Conservation (phyloP, 1,140 invertebrate species). For the Liolophura sinensis region DNA sequence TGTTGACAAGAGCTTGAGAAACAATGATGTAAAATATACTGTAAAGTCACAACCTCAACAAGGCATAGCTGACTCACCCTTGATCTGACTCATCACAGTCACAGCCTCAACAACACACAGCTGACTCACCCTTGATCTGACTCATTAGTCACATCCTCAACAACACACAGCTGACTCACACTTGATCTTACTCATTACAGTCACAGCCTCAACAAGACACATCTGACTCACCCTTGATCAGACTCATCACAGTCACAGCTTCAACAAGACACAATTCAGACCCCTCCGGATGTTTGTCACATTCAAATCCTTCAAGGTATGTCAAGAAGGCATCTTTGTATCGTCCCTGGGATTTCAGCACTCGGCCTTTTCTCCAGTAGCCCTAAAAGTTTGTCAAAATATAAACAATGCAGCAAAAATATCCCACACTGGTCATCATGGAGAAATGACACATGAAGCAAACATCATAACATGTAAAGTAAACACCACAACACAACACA, state of each 20-base stretch:
- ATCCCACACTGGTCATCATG: no score
- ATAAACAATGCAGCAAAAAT: neutral
- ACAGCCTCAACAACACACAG: neutral
- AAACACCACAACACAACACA: no score
- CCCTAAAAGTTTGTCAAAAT: conserved; percentile 13
- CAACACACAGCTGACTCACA: neutral
- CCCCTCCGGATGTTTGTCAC: neutral
- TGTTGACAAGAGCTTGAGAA: no score
- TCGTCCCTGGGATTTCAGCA: conserved; percentile 5
- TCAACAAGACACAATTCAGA: conserved; percentile 8
- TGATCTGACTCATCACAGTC: neutral
- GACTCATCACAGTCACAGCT: conserved; percentile 1
- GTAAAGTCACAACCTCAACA: neutral
- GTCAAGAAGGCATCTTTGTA: conserved; percentile 7
- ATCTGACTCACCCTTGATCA: conserved; percentile 9
- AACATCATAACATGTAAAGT: no score
- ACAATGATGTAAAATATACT: neutral
- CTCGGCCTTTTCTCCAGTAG: conserved; percentile 15
- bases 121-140: conserved; percentile 10
- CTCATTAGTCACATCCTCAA: conserved; percentile 1
- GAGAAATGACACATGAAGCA: no score
- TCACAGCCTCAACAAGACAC: neutral
- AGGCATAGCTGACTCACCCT: neutral
- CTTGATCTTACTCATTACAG: neutral
- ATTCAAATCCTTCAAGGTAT: conserved; percentile 14